phyloP scores from a whole-genome alignment of 2,113 vertebrate species.

The Tangachromis dhanisi region DNA sequence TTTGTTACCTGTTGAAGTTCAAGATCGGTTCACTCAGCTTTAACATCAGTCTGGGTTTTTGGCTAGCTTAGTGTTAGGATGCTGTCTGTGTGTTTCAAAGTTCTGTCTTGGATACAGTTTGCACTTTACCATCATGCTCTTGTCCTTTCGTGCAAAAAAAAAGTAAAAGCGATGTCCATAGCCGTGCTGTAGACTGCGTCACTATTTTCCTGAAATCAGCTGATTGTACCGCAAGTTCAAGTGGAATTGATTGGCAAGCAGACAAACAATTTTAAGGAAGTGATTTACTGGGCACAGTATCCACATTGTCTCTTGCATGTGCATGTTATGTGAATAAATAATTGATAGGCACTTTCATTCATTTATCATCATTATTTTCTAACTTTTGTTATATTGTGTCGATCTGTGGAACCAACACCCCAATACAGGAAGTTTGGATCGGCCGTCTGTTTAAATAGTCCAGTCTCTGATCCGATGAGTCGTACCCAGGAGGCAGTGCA shows the following conservation, averaged over 20 bases:
- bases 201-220: not conserved
- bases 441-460: not conserved
- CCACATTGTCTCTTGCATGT: not conserved
- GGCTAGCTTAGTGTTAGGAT: not conserved
- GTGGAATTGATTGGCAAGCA: not conserved
- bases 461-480: not conserved
- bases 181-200: not conserved
- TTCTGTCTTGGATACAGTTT: not conserved
- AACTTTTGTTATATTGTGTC: not conserved
- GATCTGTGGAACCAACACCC: rapidly evolving
- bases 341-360: rapidly evolving
- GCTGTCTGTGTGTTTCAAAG: not conserved
- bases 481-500: not conserved
- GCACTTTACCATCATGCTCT: not conserved
- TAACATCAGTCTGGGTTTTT: not conserved
- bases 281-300: not conserved
- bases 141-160: rapidly evolving
- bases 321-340: not conserved
- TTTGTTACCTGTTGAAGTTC: not conserved
- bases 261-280: not conserved
- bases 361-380: not conserved
- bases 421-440: not conserved
- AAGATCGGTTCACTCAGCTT: not conserved
- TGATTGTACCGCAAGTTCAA: not conserved
- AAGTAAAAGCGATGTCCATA: rapidly evolving